Base-by-base conservation (phyloP, 2,888 invertebrate species). In the Tortricodes alternella region DNA sequence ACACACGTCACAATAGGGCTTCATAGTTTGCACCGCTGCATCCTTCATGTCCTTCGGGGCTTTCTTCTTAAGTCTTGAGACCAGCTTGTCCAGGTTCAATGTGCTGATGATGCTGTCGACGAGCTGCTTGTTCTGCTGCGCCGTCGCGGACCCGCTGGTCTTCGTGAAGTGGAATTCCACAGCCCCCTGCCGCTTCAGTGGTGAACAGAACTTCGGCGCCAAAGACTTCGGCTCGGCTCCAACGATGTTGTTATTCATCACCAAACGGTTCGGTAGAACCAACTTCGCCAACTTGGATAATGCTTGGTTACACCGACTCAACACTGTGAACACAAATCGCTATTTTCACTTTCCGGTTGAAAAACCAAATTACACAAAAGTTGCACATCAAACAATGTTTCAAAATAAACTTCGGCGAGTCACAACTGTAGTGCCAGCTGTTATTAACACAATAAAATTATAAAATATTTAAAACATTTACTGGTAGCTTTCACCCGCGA, bases 161-260 rank as follows among this genome's bases (percentile, higher is more conserved):
- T 79, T 83, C 8, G 87, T 86, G 63, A 85, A 89, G 62, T 80
- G 74, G 67, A 87, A 89, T 57, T 87, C 81, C 11, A 83, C 69
- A 2, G 71, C 60, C 1, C 71, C 71, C 62, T 85, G 83, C 58
- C 87, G 80, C 73, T 90, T 90, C 70, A 90, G 70, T 6, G 90
- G 90, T 9, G 89, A 90, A 65, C 83, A 81, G 68, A 68, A 88
- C 65, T 82, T 82, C 1, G 80, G 76, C 9, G 69, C 62, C 43
- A 84, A 64, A 46, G 70, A 65, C 62, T 84, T 83, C 8, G 62
- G 67, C 37, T 83, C 83, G 11, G 62, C 56, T 29, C 70, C 75
- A 13, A 75, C 58, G 43, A 77, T 66, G 23, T 62, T 68, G 61
- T 76, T 76, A 63, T 80, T 78, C 66, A 89, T 77, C 53, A 79